Base-by-base conservation (phyloP, 1,140 invertebrate genomes). In the Colletes latitarsis region DNA sequence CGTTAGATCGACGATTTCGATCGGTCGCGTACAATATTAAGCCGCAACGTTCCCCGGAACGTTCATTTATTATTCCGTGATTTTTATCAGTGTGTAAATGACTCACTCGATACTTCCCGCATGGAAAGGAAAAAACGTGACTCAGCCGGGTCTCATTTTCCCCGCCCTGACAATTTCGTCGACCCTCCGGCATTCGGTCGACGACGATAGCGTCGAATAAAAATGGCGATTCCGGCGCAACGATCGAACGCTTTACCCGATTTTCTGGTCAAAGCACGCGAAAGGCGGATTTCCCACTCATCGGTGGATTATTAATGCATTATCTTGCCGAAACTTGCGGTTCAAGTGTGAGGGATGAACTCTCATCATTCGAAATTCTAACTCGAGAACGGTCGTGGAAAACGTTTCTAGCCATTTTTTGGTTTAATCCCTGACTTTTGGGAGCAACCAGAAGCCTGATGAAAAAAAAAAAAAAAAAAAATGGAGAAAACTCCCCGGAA, bases 41-140 rank as follows among this genome's bases (percentile, higher is more conserved):
- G 49, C 17, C 21, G 9, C 8, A 15, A 4, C 19, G 12, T 9
- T 14, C 6, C 15, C 43, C n/a, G 43, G n/a, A 49, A 49, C 49
- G 49, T 49, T 12, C 76, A 62, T 72, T 71, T 72, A 52, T 53
- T 72, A 71, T 72, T 55, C 69, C 58, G 49, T 30, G 76, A 78
- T 78, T 53, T 63, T 63, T 72, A 78, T 78, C 76, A 19, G 14
- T 1, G n/a, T 63, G 52, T 62, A 78, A 78, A 78, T 78, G 76
- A 78, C 76, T 78, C 76, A 71, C 66, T 72, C 68, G 76, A 78
- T 78, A 63, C 67, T 60, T 77, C 55, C 55, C 15, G 21, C 19
- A n/a, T 41, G 17, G 58, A 19, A 30, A 49, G n/a, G 17, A 49
- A 60, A 49, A 55, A 41, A 63, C 43, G 52, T 64, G 77, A 57